Percentiles rank a stretch among this genome's conserved stretches.
Evolutionary conservation across 2,113 vertebrate species (phyloP).

Genomic region (Cygnus buccinator): DNA sequence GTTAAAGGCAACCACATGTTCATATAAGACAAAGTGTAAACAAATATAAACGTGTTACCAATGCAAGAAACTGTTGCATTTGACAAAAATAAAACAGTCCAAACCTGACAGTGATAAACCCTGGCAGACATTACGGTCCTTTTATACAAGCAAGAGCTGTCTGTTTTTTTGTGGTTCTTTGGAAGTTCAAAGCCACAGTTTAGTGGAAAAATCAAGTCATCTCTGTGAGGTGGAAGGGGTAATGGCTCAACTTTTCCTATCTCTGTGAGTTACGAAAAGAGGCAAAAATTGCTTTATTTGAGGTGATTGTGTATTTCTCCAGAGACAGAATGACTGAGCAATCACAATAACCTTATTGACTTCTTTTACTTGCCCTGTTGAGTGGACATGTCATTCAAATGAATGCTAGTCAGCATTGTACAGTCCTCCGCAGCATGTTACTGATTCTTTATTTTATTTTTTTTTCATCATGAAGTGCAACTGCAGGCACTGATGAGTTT

Average conservation of each 20-base stretch:
- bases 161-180: background rate
- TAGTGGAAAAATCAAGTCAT: background rate
- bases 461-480: background rate
- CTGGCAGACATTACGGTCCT: background rate
- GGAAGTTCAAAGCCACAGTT: background rate
- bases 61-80: background rate
- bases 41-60: background rate
- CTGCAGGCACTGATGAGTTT: background rate
- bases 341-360: background rate
- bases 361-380: background rate
- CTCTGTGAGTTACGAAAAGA: conserved; percentile 5
- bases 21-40: background rate
- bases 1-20: conserved; percentile 14
- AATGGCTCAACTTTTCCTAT: background rate
- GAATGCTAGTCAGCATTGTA: background rate
- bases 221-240: background rate
- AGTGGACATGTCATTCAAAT: conserved; percentile 1
- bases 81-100: background rate
- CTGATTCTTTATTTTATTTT: background rate
- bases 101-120: background rate
- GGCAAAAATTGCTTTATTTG: background rate
- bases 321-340: background rate
- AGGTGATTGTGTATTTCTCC: background rate
- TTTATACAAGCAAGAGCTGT: background rate
- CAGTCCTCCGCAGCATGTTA: background rate